These are phyloP conservation scores for Octodon degus DNA, from an alignment of 2,113 vertebrate species.

Conservation along the genomic window DNA sequence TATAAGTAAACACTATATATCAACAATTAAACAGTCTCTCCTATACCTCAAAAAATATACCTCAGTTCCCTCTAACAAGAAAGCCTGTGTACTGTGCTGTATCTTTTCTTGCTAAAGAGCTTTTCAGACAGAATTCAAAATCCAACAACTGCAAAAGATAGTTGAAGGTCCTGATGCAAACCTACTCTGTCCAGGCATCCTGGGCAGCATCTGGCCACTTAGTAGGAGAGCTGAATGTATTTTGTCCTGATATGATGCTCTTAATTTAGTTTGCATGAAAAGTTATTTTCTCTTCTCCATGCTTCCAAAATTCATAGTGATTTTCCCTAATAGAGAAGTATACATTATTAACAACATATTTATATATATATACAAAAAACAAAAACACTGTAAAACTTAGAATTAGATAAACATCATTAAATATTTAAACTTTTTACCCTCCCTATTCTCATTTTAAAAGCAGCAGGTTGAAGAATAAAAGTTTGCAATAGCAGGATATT, in stretches of 20 bases:
- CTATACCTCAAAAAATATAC: background rate
- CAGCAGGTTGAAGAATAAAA: constrained; percentile 53
- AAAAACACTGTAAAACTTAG: background rate
- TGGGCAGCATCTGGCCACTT: background rate
- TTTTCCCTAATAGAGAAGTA: background rate
- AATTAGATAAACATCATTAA: background rate
- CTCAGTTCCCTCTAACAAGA: background rate
- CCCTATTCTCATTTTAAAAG: constrained; percentile 56
- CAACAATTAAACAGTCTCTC: background rate
- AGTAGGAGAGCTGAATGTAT: background rate
- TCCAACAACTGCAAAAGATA: background rate
- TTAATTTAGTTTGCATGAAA: background rate
- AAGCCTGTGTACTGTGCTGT: background rate
- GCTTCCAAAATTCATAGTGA: background rate
- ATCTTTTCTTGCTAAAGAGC: background rate
- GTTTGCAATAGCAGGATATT: background rate
- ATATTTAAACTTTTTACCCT: constrained; percentile 30
- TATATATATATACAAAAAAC: background rate
- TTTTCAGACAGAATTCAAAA: background rate
- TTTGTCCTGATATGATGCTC: background rate
- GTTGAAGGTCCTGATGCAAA: background rate
- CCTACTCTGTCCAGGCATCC: background rate
- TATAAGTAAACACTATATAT: background rate
- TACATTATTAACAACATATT: background rate
- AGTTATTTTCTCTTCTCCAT: background rate